Evolutionary conservation across 2,113 vertebrate species (phyloP), one percentile per base, ranked within the genome.

Genomic region (Leucosticte australis): DNA sequence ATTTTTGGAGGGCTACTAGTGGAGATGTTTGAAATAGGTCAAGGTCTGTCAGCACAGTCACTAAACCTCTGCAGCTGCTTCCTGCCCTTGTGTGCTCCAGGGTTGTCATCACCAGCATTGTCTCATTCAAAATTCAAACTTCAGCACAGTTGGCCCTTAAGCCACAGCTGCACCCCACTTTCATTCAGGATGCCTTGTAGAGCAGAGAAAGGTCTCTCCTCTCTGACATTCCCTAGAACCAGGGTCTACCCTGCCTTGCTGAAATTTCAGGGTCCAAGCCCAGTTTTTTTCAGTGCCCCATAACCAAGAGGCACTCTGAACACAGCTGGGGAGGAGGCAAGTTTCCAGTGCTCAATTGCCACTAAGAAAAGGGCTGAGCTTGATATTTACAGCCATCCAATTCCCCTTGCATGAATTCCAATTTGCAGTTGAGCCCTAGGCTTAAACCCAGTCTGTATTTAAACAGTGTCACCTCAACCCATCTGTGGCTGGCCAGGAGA

Each of bases 61-160:
- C 50, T 46, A 87, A 90, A 68, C 15, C 73, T 50, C 70, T 78
- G 85, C 92, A 96, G 94, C 88, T 95, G 92, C 81, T 95, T 92
- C 83, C 91, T 86, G 78, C 44, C 76, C 91, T 63, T 33, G 42
- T 35, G 33, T 42, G 42, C 84, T 94, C 52, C 37, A 15, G 33
- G 76, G 81, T 1, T 63, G 65, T 83, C 81, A 68, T n/a, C 74
- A 59, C 6, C 3, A 81, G 73, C 49, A 73, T 31, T 78, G 64
- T 93, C 68, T 84, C 11, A 1, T 68, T 82, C 37, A 49, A 63
- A 80, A 31, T 39, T 19, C 64, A 23, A 26, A 47, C 80, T 60
- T 59, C 53, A 64, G 52, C 60, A 64, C 0, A 0, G 62, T 6
- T 68, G 60, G 78, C 53, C 49, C 73, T 87, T 50, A 42, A 62